Conservation (phyloP, 2,888 invertebrate genomes). For the Sympetrum striolatum region DNA sequence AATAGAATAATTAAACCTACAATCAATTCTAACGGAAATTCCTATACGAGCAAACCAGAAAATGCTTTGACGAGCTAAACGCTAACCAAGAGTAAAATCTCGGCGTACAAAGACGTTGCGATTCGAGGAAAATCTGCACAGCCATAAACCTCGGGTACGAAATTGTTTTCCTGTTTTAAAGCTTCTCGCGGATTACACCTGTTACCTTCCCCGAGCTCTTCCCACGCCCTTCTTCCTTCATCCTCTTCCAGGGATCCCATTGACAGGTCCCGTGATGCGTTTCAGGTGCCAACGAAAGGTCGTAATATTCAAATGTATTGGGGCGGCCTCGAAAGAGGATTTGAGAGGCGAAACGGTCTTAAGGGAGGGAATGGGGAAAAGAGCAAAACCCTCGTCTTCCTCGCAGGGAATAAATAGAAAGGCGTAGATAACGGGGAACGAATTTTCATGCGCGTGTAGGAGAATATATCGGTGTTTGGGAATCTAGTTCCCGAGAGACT, state of each 20-base stretch:
- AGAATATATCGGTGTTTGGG: background rate
- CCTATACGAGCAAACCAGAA: no score
- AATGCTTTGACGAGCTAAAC: no score
- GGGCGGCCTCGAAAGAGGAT: background rate
- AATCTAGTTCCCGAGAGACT: background rate
- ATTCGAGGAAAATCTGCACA: background rate
- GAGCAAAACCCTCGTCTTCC: background rate
- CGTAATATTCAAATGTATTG: slow-evolving; percentile 5
- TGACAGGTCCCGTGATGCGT: slow-evolving; percentile 9
- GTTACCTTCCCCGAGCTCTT: background rate
- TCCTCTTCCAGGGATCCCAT: background rate
- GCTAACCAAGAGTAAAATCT: background rate
- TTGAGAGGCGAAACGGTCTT: background rate
- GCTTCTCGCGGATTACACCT: background rate
- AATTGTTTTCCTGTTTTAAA: background rate
- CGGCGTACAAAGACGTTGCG: background rate
- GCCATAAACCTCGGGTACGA: background rate
- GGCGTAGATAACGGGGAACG: background rate
- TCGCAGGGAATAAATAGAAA: background rate
- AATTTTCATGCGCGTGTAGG: background rate
- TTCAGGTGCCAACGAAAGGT: background rate
- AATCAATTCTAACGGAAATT: no score
- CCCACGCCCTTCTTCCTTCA: slow-evolving; percentile 9
- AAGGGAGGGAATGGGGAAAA: background rate
- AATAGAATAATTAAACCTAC: no score